phyloP scores from a whole-genome alignment of 2,797 vertebrate genomes.

The Eutrigla gurnardus region DNA sequence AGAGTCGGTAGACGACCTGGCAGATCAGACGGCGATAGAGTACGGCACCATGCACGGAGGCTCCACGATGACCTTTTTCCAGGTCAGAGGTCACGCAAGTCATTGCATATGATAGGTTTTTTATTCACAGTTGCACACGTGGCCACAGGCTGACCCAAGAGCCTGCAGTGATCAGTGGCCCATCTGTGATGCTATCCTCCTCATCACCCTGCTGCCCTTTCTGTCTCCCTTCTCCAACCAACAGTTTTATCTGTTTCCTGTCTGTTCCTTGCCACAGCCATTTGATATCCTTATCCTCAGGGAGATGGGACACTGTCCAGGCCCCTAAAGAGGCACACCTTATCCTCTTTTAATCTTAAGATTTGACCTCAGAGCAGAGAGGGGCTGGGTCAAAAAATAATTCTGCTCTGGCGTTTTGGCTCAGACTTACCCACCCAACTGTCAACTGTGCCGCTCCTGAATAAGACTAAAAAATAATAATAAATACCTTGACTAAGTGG shows the following conservation, averaged over 20 bases:
- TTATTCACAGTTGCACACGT: constrained; percentile 17
- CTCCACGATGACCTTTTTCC: constrained; percentile 99
- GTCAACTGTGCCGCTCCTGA: not conserved
- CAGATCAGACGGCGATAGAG: constrained; percentile 97
- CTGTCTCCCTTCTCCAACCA: constrained; percentile 47
- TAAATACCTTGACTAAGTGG: not conserved
- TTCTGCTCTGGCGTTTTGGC: not conserved
- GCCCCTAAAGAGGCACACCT: constrained; percentile 31
- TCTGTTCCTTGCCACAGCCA: constrained; percentile 51
- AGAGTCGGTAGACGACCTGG: constrained; percentile 97
- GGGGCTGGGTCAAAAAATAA: not conserved
- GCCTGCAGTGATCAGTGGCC: constrained; percentile 51
- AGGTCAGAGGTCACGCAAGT: constrained; percentile 82
- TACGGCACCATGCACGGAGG: constrained; percentile 98
- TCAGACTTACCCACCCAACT: not conserved
- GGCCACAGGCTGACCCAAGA: constrained; percentile 17
- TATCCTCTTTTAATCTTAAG: constrained; percentile 51
- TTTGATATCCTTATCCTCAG: constrained; percentile 65
- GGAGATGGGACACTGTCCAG: constrained; percentile 37
- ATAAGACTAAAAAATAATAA: not conserved
- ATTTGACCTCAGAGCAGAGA: constrained; percentile 46
- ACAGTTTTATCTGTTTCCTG: constrained; percentile 70
- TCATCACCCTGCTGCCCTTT: constrained; percentile 61
- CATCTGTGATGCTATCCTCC: constrained; percentile 60
- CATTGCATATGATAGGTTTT: constrained; percentile 38